Conservation (phyloP, 2,113 vertebrate genomes). For the Scomber colias region DNA sequence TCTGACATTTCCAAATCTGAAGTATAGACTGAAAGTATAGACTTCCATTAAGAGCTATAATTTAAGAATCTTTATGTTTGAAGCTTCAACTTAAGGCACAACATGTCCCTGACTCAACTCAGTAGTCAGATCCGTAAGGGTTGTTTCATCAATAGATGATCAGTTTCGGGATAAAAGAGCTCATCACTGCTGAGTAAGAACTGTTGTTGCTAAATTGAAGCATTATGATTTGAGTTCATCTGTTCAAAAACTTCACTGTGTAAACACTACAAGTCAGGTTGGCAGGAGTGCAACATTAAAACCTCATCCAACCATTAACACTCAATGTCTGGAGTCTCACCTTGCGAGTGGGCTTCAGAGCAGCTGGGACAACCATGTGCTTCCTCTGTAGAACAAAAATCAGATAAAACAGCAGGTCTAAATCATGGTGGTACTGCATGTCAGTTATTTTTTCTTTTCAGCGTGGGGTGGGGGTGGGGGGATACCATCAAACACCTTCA, state of each 20-base stretch:
- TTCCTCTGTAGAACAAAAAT: slow-evolving; percentile 86
- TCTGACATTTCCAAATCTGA: too few relatives aligned
- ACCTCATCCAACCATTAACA: not conserved
- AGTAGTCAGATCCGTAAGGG: slow-evolving; percentile 84
- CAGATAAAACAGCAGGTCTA: not conserved
- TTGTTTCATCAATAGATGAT: slow-evolving; percentile 75
- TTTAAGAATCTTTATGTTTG: not conserved
- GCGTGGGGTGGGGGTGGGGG: slow-evolving; percentile 87
- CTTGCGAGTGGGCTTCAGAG: slow-evolving; percentile 93
- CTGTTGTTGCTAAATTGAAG: not conserved
- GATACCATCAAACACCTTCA: slow-evolving; percentile 95
- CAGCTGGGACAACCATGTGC: slow-evolving; percentile 93
- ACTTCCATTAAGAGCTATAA: too few relatives aligned
- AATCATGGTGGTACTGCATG: not conserved
- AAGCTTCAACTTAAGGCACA: slow-evolving; percentile 1
- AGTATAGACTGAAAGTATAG: too few relatives aligned
- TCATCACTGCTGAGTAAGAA: slow-evolving; percentile 75
- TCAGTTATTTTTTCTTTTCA: slow-evolving; percentile 85
- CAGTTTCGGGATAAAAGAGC: slow-evolving; percentile 80
- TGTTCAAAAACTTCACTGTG: not conserved
- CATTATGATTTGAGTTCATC: not conserved
- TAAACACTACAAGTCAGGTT: not conserved
- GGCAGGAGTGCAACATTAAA: not conserved
- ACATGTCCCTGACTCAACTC: slow-evolving; percentile 65
- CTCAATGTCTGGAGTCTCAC: slow-evolving; percentile 69